Conservation (phyloP, 2,113 vertebrate genomes). For the Trogon melanurus region DNA sequence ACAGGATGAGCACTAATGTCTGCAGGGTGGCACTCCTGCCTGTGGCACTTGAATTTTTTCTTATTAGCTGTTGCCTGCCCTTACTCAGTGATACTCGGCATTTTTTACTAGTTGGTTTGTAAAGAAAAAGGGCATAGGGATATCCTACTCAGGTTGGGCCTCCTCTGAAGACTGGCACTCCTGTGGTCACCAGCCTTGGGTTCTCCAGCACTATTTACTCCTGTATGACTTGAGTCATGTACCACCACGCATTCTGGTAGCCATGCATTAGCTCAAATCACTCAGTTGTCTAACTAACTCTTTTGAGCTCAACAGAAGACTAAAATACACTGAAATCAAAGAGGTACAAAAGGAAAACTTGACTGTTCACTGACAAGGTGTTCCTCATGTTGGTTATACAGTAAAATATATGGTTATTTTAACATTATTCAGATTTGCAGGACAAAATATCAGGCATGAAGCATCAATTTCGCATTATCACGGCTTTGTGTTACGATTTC, state of each 20-base stretch:
- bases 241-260: background rate
- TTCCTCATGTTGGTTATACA: background rate
- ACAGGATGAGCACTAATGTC: background rate
- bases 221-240: fast-evolving
- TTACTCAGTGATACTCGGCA: background rate
- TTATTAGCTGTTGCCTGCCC: background rate
- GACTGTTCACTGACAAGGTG: background rate
- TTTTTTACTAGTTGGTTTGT: background rate
- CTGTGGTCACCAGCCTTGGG: background rate
- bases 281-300: background rate
- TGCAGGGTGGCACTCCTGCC: background rate
- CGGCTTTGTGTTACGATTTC: background rate
- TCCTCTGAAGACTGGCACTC: background rate
- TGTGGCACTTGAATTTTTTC: background rate
- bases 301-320: background rate
- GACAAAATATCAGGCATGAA: background rate
- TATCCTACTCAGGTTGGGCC: background rate
- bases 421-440: background rate
- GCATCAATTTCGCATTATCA: background rate
- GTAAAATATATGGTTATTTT: background rate
- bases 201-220: background rate
- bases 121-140: background rate
- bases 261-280: background rate
- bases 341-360: background rate
- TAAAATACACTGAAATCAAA: background rate